A percentile compares a stretch with the other conserved stretches of the same genome.
Evolutionary conservation across 2,113 vertebrate genomes (phyloP).

Genomic region (Alligator mississippiensis): DNA sequence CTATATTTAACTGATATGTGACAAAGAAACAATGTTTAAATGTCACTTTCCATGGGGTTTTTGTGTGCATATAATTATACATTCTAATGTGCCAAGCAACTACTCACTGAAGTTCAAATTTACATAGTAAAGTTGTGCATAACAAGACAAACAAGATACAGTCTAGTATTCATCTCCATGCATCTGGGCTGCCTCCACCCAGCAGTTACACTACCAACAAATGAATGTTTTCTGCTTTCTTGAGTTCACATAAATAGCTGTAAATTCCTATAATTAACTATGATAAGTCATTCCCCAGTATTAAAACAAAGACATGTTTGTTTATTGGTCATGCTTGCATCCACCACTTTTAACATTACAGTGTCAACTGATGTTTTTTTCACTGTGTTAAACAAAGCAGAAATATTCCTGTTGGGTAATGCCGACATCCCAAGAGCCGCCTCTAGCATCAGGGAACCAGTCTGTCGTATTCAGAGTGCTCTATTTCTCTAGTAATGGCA

Average conservation of each 20-base stretch:
- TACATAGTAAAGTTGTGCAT: conserved; percentile 74
- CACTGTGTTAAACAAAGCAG: conserved; percentile 81
- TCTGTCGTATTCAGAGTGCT: conserved; percentile 31
- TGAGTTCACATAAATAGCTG: conserved; percentile 84
- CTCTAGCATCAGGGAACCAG: neutral
- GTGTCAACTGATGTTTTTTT: conserved; percentile 78
- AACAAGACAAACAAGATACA: conserved; percentile 78
- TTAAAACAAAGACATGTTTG: conserved; percentile 85
- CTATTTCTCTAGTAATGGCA: conserved; percentile 5
- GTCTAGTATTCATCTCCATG: conserved; percentile 69
- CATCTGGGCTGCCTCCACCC: conserved; percentile 77
- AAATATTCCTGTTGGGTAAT: conserved; percentile 58
- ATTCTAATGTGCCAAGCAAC: conserved; percentile 66
- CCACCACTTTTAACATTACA: conserved; percentile 74
- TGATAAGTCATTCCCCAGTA: conserved; percentile 80
- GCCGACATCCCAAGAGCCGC: conserved; percentile 48
- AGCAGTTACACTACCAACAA: conserved; percentile 80
- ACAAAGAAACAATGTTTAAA: conserved; percentile 79
- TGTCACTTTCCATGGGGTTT: conserved; percentile 73
- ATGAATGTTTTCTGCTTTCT: conserved; percentile 86
- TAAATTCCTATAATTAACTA: conserved; percentile 87
- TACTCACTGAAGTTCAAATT: conserved; percentile 74
- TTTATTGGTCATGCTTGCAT: conserved; percentile 77
- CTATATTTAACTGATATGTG: conserved; percentile 70
- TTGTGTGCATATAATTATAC: conserved; percentile 77